Evolutionary conservation across 2,797 vertebrate species (phyloP).

Genomic region (Thripadectes ignobilis): DNA sequence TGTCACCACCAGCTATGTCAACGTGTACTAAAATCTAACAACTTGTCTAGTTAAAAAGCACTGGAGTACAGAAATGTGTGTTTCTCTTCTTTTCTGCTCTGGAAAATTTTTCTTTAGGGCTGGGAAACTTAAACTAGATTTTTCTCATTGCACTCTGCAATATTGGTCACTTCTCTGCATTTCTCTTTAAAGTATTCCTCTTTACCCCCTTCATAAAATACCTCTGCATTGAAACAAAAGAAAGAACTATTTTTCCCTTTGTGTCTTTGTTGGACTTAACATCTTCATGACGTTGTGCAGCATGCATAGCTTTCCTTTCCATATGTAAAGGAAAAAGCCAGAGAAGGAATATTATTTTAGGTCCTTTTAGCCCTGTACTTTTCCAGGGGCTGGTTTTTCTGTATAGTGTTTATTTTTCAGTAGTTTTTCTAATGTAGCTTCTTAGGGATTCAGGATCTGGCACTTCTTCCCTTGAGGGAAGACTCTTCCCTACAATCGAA

Average conservation of each 20-base stretch:
- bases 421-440: slow-evolving; percentile 32
- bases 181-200: background rate
- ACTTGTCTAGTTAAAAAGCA: slow-evolving; percentile 53
- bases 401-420: slow-evolving; percentile 32
- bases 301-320: background rate
- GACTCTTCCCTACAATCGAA: slow-evolving; percentile 13
- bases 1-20: slow-evolving; percentile 58
- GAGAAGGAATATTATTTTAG: background rate
- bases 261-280: background rate
- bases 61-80: slow-evolving; percentile 2
- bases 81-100: slow-evolving; percentile 1
- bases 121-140: background rate
- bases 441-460: slow-evolving; percentile 35
- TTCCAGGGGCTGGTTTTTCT: slow-evolving; percentile 33
- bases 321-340: background rate
- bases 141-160: background rate
- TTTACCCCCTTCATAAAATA: background rate
- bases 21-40: slow-evolving; percentile 46
- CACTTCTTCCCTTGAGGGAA: slow-evolving; percentile 26
- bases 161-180: background rate
- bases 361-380: background rate
- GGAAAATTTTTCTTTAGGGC: background rate
- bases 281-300: background rate
- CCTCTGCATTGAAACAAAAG: background rate
- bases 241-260: background rate